These are phyloP conservation scores for Zaprionus ornatus DNA, from an alignment of 1,140 invertebrate species.

Conservation along the genomic window DNA sequence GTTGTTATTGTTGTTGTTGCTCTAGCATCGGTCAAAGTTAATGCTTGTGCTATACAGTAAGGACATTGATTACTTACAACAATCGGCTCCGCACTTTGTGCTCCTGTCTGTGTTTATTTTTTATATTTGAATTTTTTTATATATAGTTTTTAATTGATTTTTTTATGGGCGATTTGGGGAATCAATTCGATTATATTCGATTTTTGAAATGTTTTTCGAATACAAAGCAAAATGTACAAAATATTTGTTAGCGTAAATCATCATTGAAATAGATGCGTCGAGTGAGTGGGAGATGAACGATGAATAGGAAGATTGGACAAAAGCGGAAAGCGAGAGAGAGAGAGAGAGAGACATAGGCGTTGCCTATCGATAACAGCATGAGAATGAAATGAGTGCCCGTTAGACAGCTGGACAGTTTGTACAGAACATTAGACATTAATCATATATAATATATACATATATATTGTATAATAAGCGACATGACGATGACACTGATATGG, in stretches of 20 bases:
- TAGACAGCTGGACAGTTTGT: neutral
- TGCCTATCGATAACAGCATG: conserved; percentile 3
- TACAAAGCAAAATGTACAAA: conserved; percentile 76
- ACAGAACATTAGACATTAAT: conserved; percentile 7
- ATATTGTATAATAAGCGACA: neutral
- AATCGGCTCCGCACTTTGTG: conserved; percentile 96
- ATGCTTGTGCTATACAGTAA: conserved; percentile 53
- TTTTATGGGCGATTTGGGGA: conserved; percentile 55
- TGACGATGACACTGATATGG: conserved; percentile 29
- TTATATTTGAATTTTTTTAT: conserved; percentile 43
- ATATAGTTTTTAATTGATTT: conserved; percentile 24
- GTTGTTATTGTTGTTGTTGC: conserved; percentile 15
- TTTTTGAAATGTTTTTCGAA: conserved; percentile 44
- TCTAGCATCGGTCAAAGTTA: conserved; percentile 32
- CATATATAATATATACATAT: conserved; percentile 5
- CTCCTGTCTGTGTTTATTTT: conserved; percentile 89
- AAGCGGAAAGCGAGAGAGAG: conserved; percentile 33
- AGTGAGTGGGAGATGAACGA: conserved; percentile 20
- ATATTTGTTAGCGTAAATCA: conserved; percentile 64
- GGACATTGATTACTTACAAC: conserved; percentile 91
- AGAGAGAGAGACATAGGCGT: neutral
- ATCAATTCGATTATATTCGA: conserved; percentile 73
- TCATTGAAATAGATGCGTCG: conserved; percentile 30
- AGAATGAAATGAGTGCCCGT: neutral
- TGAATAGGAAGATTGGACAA: conserved; percentile 28